Evolutionary conservation across 35 echinoderm and acorn worm species (phyloP), one percentile per base, ranked within the genome.

Genomic region (Strongylocentrotus purpuratus): DNA sequence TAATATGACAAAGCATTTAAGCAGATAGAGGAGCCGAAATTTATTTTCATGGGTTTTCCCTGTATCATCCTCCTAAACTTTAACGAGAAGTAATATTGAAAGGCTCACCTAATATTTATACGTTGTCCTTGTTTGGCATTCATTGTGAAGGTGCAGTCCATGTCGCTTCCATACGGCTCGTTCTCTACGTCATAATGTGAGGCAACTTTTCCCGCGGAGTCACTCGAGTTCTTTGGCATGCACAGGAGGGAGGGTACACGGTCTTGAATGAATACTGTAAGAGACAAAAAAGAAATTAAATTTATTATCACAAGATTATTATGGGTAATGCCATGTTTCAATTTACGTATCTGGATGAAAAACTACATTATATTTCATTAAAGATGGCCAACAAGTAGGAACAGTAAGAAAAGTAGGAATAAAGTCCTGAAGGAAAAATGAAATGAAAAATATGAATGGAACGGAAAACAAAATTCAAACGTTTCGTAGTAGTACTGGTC

Each of bases 211-310:
- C 97, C 98, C 3, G 95, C 96, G 22, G 91, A 45, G 60, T 99
- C 96, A 45, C 95, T 99, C 70, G 97, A 93, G 48, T 96, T 94
- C 95, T 98, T 98, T 33, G 93, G 32, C 65, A 98, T 20, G 59
- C 97, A 98, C 70, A 97, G 58, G 18, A 97, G 95, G 12, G 97
- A 96, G 12, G 93, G 95, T 46, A 94, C 93, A 12, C 87, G 25
- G 94, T 98, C 97, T 95, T 98, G 97, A 85, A 98, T 98, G 61
- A 96, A 98, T 31, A 31, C 97, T 98, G 96, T 46, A 14, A 88
- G 31, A 78, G 88, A 46, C 92, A 31, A 88, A 61, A 90, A 93
- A 78, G 22, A 33, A 95, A 52, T 20, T 9, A 9, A 2, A 95
- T 15, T 71, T 20, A 91, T 45, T 46, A 89, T 13, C 14, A 89